A percentile compares a stretch with the other conserved stretches of the same genome.
Conservation (phyloP, 2,888 invertebrate species). For the Deroplatys truncata region DNA sequence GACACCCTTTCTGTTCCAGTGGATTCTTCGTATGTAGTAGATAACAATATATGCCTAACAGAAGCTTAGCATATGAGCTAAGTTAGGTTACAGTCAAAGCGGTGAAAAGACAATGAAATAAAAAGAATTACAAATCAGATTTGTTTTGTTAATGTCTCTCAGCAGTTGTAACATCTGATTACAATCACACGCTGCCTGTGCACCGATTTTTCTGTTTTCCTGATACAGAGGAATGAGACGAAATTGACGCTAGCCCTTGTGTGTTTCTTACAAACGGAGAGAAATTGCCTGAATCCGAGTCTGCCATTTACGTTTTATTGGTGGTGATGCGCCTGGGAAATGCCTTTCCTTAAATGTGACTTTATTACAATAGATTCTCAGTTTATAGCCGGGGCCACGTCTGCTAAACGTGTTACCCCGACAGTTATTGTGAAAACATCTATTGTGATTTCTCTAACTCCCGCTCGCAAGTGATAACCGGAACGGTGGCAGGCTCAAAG, state of each 20-base stretch:
- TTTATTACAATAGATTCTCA: not conserved
- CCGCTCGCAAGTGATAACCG: not conserved
- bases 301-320: not conserved
- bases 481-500: too few relatives aligned
- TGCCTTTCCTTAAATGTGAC: not conserved
- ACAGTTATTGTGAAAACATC: not conserved
- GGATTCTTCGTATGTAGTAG: too few relatives aligned
- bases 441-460: not conserved
- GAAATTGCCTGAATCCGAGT: not conserved
- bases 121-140: not conserved
- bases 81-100: too few relatives aligned
- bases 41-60: too few relatives aligned
- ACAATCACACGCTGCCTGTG: not conserved
- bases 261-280: not conserved
- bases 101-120: too few relatives aligned
- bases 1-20: too few relatives aligned
- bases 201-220: not conserved
- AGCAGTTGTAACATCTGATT: not conserved
- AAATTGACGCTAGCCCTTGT: not conserved
- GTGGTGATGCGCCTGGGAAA: not conserved
- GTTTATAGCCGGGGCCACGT: not conserved
- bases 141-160: not conserved
- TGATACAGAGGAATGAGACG: not conserved
- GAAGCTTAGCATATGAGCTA: too few relatives aligned
- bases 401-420: not conserved